Evolutionary conservation across 2,797 vertebrate genomes (phyloP).

Genomic region (Pangasius mekongensis): DNA sequence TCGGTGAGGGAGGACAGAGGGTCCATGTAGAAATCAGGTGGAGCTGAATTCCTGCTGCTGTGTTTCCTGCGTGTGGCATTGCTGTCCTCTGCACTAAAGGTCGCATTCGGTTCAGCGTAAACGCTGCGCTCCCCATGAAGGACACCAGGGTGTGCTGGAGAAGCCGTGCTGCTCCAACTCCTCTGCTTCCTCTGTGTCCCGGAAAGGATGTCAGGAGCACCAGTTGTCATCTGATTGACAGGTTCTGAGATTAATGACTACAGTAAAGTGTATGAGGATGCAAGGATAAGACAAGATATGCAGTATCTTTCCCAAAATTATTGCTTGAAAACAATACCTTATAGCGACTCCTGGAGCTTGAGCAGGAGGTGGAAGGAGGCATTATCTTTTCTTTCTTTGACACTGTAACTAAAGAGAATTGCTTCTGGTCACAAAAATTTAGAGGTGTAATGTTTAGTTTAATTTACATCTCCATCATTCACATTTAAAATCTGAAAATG

Average conservation of each 20-base stretch:
- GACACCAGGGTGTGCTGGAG: slow-evolving; percentile 69
- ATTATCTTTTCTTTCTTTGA: slow-evolving; percentile 67
- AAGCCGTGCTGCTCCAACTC: slow-evolving; percentile 76
- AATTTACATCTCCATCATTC: not conserved
- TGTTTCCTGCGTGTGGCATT: slow-evolving; percentile 81
- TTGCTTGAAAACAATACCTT: slow-evolving; percentile 62
- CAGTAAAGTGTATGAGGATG: not conserved
- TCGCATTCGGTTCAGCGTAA: slow-evolving; percentile 59
- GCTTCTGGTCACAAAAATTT: not conserved
- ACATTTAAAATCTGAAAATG: not conserved
- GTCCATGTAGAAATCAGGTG: slow-evolving; percentile 91
- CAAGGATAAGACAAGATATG: not conserved
- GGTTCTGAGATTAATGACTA: not conserved
- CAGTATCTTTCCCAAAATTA: not conserved
- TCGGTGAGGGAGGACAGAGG: slow-evolving; percentile 81
- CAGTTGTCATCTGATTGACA: slow-evolving; percentile 69
- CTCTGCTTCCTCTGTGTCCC: slow-evolving; percentile 73
- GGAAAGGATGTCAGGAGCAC: slow-evolving; percentile 72
- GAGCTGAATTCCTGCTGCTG: slow-evolving; percentile 89
- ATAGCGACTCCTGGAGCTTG: slow-evolving; percentile 76
- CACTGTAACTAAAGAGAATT: slow-evolving; percentile 65
- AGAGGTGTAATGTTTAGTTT: not conserved
- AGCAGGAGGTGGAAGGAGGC: slow-evolving; percentile 74
- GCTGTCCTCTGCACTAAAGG: slow-evolving; percentile 85
- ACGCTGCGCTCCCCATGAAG: slow-evolving; percentile 55